Percentiles rank a stretch among this genome's conserved stretches.
Conservation (phyloP, 2,888 invertebrate species). For the Synergus gifuensis region DNA sequence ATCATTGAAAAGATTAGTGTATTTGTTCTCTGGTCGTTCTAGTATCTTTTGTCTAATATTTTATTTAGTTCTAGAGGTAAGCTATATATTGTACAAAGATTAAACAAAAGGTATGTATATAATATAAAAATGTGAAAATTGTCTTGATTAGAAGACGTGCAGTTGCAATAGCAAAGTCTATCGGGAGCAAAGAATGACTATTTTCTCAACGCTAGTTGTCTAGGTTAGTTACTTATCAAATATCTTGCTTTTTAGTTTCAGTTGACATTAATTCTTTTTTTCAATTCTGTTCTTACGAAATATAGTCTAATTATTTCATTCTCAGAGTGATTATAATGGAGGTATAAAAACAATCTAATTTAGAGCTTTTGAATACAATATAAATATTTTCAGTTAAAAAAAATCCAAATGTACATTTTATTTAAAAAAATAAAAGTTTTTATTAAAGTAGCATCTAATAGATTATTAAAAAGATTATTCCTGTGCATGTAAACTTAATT, state of each 20-base stretch:
- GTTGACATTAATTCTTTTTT: neutral
- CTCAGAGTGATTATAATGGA: neutral
- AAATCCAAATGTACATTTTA: neutral
- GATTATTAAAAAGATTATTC: neutral
- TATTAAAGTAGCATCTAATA: neutral
- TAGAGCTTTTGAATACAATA: neutral
- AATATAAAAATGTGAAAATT: neutral
- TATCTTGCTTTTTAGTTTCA: neutral
- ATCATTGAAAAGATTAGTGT: conserved; percentile 2
- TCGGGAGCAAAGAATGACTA: neutral
- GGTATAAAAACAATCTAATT: neutral
- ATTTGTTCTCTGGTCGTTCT: conserved; percentile 3
- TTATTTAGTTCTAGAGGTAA: neutral
- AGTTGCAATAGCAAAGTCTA: conserved; percentile 4
- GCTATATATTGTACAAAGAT: conserved; percentile 4
- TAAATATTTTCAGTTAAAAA: neutral
- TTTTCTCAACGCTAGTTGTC: neutral
- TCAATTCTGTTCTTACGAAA: neutral
- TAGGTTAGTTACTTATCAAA: neutral
- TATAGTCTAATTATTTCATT: neutral
- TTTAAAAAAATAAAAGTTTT: neutral
- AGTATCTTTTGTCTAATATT: neutral
- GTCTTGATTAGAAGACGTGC: neutral
- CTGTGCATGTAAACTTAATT: neutral
- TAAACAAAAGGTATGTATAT: neutral